phyloP scores from a whole-genome alignment of 1,140 invertebrate genomes.

The Lethrus apterus region DNA sequence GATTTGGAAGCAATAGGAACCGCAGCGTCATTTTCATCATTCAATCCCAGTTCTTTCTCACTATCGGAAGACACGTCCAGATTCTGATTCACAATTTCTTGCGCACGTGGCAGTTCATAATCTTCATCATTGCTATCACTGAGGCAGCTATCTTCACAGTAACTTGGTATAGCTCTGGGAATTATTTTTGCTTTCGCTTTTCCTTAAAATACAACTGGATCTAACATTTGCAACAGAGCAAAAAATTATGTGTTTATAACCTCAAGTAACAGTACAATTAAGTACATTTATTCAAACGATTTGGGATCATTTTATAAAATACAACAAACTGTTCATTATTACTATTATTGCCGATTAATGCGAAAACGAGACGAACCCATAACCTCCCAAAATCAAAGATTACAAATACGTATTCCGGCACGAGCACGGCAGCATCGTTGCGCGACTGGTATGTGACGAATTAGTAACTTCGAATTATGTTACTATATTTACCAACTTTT shows the following conservation, averaged over 20 bases:
- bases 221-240: background rate
- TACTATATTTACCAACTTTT: too few species aligned
- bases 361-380: too few species aligned
- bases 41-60: background rate
- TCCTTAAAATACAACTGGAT: background rate
- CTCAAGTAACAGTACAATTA: conserved; percentile 1
- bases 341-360: too few species aligned
- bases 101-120: background rate
- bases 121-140: conserved; percentile 1
- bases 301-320: too few species aligned
- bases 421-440: too few species aligned
- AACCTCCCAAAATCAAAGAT: too few species aligned
- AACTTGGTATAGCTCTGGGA: background rate
- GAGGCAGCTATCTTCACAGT: background rate
- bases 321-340: too few species aligned
- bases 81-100: background rate
- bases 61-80: background rate
- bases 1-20: background rate
- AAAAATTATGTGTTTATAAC: background rate
- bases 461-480: too few species aligned
- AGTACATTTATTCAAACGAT: too few species aligned
- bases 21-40: background rate
- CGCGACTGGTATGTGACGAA: too few species aligned
- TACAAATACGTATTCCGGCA: too few species aligned
- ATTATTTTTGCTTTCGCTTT: background rate